phyloP scores from a whole-genome alignment of 2,888 invertebrate genomes.

The Pyralis farinalis region DNA sequence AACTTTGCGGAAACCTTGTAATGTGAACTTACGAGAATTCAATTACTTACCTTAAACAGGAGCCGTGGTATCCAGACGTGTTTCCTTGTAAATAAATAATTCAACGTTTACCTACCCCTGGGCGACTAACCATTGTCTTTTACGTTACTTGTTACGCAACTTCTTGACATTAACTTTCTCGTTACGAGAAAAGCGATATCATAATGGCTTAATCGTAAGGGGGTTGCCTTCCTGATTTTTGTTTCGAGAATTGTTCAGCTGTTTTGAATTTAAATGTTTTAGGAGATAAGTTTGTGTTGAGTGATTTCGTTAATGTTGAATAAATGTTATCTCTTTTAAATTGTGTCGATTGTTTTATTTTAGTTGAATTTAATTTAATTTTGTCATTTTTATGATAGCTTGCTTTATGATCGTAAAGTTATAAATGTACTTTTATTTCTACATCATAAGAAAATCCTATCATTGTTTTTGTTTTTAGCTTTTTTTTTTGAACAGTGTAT shows the following conservation, averaged over 20 bases:
- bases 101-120: conserved; percentile 14
- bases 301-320: background rate
- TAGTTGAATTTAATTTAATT: no score
- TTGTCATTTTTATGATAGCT: no score
- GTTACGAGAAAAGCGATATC: background rate
- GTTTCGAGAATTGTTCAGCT: background rate
- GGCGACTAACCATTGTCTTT: conserved; percentile 16
- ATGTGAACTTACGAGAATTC: conserved; percentile 22
- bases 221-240: background rate
- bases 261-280: background rate
- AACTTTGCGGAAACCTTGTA: background rate
- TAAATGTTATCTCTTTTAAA: background rate
- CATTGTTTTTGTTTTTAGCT: no score
- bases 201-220: conserved; percentile 6
- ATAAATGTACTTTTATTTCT: no score
- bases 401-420: no score
- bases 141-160: conserved; percentile 8
- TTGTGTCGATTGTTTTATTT: no score
- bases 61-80: conserved; percentile 16
- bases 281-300: background rate
- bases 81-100: conserved; percentile 25
- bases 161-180: conserved; percentile 3
- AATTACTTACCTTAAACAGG: conserved; percentile 29
- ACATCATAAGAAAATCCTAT: no score
- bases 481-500: no score